Evolutionary conservation across 2,888 invertebrate genomes (phyloP).

Genomic region (Clepsis dumicolana): DNA sequence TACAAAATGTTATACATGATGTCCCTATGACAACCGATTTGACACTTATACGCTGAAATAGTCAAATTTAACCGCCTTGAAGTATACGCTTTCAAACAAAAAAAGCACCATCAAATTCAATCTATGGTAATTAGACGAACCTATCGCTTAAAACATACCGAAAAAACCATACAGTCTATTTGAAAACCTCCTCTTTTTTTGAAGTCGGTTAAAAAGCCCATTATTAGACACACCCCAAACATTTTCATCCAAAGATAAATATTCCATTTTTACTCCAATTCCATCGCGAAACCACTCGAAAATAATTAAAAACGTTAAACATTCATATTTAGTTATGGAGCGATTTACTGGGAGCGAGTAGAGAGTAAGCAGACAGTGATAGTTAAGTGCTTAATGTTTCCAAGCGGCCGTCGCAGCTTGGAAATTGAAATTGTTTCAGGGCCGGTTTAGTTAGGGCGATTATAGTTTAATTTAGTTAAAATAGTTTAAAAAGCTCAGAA

Average conservation of each 20-base stretch:
- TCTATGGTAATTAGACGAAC: no score
- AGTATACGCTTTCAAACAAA: no score
- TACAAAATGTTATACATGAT: no score
- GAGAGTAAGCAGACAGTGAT: conserved; percentile 81
- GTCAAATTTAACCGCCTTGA: no score
- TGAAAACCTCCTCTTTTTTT: no score
- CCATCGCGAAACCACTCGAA: not conserved
- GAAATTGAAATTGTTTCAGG: conserved; percentile 80
- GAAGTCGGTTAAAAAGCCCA: not conserved
- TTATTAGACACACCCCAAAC: not conserved
- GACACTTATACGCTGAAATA: no score
- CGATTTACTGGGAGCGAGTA: conserved; percentile 58
- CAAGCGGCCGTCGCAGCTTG: conserved; percentile 73
- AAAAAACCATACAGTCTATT: no score
- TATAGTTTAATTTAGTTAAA: conserved; percentile 26
- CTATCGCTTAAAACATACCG: no score
- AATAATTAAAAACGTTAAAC: conserved; percentile 34
- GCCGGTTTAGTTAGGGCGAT: conserved; percentile 48
- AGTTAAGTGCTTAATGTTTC: conserved; percentile 85
- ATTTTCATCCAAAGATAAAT: not conserved
- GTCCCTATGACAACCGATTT: no score
- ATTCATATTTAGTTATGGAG: conserved; percentile 67
- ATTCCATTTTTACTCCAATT: not conserved
- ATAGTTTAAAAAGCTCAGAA: not conserved
- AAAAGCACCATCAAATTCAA: not conserved